A percentile compares a stretch with the other conserved stretches of the same genome.
Evolutionary conservation across 2,797 vertebrate species (phyloP).

Genomic region (Nothura maculosa): DNA sequence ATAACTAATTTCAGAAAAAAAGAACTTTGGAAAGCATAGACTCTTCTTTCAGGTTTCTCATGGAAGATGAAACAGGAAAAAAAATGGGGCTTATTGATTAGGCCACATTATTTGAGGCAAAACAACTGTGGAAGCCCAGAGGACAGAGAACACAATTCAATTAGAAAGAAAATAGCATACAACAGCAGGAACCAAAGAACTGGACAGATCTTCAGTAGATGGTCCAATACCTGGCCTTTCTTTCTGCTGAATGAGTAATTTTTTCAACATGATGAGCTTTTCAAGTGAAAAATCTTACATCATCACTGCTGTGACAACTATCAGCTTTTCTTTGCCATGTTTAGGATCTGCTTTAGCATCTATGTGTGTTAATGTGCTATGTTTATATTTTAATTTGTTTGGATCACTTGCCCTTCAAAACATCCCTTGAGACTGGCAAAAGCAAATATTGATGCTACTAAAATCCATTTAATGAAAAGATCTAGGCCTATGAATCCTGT

Average conservation of each 20-base stretch:
- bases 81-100: not conserved
- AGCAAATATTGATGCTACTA: not conserved
- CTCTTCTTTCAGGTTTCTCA: not conserved
- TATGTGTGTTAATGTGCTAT: not conserved
- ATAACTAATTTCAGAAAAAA: not conserved
- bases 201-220: not conserved
- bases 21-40: not conserved
- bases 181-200: not conserved
- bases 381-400: not conserved
- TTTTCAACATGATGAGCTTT: not conserved
- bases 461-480: not conserved
- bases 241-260: not conserved
- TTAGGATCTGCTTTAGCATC: not conserved
- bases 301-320: not conserved
- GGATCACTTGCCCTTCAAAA: not conserved
- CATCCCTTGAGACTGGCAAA: not conserved
- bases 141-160: not conserved
- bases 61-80: not conserved
- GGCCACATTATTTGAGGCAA: not conserved
- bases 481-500: not conserved
- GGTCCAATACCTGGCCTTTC: not conserved
- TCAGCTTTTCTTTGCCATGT: not conserved
- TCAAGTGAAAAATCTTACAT: rapidly evolving
- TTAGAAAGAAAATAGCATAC: not conserved
- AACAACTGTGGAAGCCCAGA: not conserved